Percentiles rank a stretch among this genome's conserved stretches.
These are phyloP conservation scores for Megathymus violae DNA, from an alignment of 1,140 invertebrate species.

Conservation along the genomic window DNA sequence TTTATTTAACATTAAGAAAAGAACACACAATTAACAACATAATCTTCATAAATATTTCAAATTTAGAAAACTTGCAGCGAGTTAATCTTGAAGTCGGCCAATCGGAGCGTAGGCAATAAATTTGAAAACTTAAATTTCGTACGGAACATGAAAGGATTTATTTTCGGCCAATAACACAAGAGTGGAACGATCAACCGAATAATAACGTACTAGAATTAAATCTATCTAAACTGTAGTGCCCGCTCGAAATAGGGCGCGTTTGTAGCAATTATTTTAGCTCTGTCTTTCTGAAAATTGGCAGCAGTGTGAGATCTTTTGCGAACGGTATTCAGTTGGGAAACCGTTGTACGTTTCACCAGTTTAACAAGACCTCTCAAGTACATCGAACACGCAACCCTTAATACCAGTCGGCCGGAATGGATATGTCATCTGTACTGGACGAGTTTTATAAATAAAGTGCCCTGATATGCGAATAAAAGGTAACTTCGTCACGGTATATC, in stretches of 20 bases:
- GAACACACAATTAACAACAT: background rate
- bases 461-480: constrained; percentile 73
- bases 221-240: constrained; percentile 72
- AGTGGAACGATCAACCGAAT: constrained; percentile 51
- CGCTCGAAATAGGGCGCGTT: constrained; percentile 81
- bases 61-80: constrained; percentile 23
- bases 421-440: constrained; percentile 62
- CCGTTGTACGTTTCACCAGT: constrained; percentile 65
- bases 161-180: constrained; percentile 46
- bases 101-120: constrained; percentile 31
- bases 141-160: constrained; percentile 39
- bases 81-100: constrained; percentile 14
- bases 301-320: constrained; percentile 76
- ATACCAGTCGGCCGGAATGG: constrained; percentile 40
- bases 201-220: constrained; percentile 79
- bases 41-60: constrained; percentile 4
- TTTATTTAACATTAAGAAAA: too few species aligned
- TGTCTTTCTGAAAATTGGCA: constrained; percentile 84
- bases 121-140: constrained; percentile 31
- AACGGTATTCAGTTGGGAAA: constrained; percentile 80
- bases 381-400: constrained; percentile 35
- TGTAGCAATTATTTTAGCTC: constrained; percentile 82
- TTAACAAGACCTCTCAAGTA: constrained; percentile 56
- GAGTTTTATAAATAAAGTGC: constrained; percentile 75
- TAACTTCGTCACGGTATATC: constrained; percentile 52